phyloP scores from a whole-genome alignment of 2,797 vertebrate species.

The Acrossocheilus wenchowensis region DNA sequence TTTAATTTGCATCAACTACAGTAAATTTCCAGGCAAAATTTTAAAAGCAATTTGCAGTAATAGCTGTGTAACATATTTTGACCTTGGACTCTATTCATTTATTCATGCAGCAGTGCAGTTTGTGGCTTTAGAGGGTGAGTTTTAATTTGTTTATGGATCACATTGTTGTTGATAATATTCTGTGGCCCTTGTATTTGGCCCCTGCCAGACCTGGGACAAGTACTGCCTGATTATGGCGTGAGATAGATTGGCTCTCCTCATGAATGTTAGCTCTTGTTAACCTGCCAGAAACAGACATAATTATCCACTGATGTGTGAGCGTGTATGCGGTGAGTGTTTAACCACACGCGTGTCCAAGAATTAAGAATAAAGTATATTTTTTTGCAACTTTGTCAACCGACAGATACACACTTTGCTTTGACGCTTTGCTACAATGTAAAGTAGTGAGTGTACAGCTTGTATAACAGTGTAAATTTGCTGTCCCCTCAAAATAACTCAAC shows the following conservation, averaged over 20 bases:
- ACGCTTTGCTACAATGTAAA: no score
- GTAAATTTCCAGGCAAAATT: neutral
- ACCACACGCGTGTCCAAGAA: neutral
- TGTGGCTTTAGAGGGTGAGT: conserved; percentile 34
- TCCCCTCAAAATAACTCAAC: no score
- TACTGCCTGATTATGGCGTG: conserved; percentile 10
- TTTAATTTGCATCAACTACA: neutral
- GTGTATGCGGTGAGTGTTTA: neutral
- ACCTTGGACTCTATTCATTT: conserved; percentile 34
- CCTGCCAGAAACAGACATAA: conserved; percentile 45
- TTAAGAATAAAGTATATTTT: neutral
- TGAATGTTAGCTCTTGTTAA: conserved; percentile 44
- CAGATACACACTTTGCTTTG: neutral
- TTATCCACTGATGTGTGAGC: conserved; percentile 40
- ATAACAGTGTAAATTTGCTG: no score
- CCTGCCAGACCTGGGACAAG: conserved; percentile 29
- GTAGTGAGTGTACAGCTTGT: no score
- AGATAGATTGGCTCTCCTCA: conserved; percentile 28
- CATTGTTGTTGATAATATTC: conserved; percentile 37
- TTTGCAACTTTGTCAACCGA: neutral
- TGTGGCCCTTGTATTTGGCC: conserved; percentile 29
- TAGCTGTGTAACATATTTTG: conserved; percentile 13
- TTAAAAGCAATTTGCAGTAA: neutral
- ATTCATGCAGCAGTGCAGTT: conserved; percentile 28
- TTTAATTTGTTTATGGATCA: conserved; percentile 54